Conservation (phyloP, 2,888 invertebrate genomes). For the Galerucella pusilla region DNA sequence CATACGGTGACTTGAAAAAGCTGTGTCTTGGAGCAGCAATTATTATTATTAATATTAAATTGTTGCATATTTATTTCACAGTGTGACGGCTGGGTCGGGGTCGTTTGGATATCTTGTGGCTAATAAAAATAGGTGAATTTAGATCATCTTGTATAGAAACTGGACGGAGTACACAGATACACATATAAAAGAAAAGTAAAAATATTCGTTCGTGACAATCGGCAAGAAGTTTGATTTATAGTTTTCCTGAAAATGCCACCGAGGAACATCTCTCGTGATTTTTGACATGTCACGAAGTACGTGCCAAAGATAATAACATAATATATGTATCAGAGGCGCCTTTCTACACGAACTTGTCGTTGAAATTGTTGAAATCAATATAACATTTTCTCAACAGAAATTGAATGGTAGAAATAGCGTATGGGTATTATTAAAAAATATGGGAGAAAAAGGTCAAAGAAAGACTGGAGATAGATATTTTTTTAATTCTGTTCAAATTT, state of each 20-base stretch:
- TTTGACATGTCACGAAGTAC: constrained; percentile 53
- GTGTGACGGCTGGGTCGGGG: no score
- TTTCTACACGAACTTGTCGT: constrained; percentile 42
- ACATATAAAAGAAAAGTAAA: constrained; percentile 15
- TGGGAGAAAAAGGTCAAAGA: no score
- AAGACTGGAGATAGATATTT: no score
- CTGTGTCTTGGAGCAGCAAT: no score
- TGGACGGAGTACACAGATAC: constrained; percentile 1
- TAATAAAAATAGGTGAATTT: no score
- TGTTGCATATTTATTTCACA: no score
- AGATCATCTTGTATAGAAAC: neutral
- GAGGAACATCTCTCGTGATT: constrained; percentile 38
- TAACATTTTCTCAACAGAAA: constrained; percentile 3
- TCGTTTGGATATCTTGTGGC: no score
- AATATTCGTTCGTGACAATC: constrained; percentile 33
- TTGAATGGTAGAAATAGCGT: neutral
- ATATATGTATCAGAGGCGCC: constrained; percentile 57
- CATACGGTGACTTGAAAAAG: no score
- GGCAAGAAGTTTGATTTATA: constrained; percentile 36
- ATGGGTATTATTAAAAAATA: no score
- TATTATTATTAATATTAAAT: no score
- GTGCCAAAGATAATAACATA: constrained; percentile 52
- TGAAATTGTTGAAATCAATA: constrained; percentile 29
- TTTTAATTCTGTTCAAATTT: no score
- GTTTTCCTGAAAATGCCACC: constrained; percentile 38